Base-by-base conservation (phyloP, 2,113 vertebrate genomes). In the Chlamydotis undulata region DNA sequence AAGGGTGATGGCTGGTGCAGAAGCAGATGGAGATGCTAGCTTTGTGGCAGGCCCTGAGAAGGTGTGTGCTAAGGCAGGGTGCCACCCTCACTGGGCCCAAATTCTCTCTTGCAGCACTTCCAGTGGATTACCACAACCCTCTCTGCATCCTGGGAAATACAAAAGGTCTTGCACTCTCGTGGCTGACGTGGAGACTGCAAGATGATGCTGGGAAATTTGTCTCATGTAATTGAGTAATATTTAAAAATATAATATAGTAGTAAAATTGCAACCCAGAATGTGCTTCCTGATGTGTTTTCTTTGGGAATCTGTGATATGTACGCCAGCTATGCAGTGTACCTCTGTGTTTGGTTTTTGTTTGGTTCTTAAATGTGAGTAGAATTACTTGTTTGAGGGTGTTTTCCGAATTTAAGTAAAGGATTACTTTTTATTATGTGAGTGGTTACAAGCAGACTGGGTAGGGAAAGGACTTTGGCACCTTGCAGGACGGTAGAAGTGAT, bases 11-110 rank as follows among this genome's bases (percentile, higher is more conserved):
- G 11, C 17, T 52, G 47, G 28, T 85, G 25, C 52, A 59, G 49
- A 59, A 71, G 31, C 15, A 67, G 61, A 18, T 57, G 26, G 52
- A 68, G 35, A 5, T 52, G 53, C 39, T 39, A 47, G 19, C 31
- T 82, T 37, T 0, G 1, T 41, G 53, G 29, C 70, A 37, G 43
- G 37, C 28, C 17, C 21, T 35, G 53, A 67, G 80, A 19, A 68
- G 52, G 22, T 50, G 35, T 47, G 39, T 88, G 53, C 35, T 71
- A 19, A 56, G 67, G 31, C 35, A 59, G 43, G 39, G n/a, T 35
- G 35, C 17, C 0, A 0, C 37, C 49, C 35, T 9, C 10, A 2
- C 39, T 0, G 9, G 24, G 25, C 33, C 15, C 61, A 71, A 2
- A 11, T 75, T 64, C 21, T 47, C 11, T 31, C 16, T 33, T 28